These are phyloP conservation scores for Brachypteracias leptosomus DNA, from an alignment of 2,113 vertebrate species.

Conservation along the genomic window DNA sequence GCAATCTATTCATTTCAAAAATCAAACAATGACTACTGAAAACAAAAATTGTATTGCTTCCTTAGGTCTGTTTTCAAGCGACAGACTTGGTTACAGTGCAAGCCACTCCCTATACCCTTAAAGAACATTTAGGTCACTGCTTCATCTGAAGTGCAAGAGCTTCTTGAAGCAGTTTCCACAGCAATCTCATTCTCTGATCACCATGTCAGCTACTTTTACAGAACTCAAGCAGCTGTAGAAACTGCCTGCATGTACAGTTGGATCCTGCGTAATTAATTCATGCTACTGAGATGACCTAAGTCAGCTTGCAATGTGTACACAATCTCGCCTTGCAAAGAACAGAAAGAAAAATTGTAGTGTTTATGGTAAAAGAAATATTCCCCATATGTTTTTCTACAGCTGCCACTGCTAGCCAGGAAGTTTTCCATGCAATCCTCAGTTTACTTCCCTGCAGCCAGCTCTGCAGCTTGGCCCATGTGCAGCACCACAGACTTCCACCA, in stretches of 20 bases:
- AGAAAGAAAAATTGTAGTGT: background rate
- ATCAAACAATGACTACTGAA: background rate
- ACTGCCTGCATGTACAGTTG: background rate
- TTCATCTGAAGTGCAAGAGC: background rate
- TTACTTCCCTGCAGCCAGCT: background rate
- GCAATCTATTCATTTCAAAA: background rate
- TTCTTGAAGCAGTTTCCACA: background rate
- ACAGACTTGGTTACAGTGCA: background rate
- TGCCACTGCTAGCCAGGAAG: background rate
- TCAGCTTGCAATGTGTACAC: background rate
- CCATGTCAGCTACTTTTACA: background rate
- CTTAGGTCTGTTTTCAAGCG: background rate
- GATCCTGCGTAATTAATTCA: background rate
- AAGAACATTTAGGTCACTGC: constrained; percentile 16
- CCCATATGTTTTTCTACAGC: background rate
- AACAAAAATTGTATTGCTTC: background rate
- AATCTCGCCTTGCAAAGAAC: background rate
- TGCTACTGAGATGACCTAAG: background rate
- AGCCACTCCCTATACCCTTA: background rate
- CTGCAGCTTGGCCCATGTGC: background rate
- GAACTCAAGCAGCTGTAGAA: background rate
- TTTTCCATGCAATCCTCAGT: background rate
- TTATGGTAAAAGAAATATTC: background rate
- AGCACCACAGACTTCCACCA: background rate
- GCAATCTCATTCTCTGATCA: background rate